These are phyloP conservation scores for Pseudolaguvia tuberculata DNA, from an alignment of 2,113 vertebrate species.

Conservation along the genomic window DNA sequence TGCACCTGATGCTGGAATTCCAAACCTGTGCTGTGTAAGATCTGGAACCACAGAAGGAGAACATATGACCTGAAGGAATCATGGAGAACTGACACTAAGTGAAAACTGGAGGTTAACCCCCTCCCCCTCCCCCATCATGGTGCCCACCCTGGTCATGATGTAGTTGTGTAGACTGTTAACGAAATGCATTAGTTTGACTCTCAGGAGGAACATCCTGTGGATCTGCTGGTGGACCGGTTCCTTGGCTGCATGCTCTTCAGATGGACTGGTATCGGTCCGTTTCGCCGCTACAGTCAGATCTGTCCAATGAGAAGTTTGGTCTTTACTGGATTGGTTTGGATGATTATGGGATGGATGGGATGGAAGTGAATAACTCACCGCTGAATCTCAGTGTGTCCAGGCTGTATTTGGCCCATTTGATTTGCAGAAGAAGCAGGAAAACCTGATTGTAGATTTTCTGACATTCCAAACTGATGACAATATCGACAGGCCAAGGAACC, in stretches of 20 bases:
- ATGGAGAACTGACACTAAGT: too few species aligned
- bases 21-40: constrained; percentile 93
- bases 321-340: too few species aligned
- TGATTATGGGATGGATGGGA: too few species aligned
- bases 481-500: constrained; percentile 99
- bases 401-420: constrained; percentile 98
- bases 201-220: constrained; percentile 90
- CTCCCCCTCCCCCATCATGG: too few species aligned
- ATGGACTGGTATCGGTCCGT: constrained; percentile 60
- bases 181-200: constrained; percentile 98
- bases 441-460: constrained; percentile 99
- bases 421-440: constrained; percentile 92
- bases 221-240: constrained; percentile 79
- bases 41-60: constrained; percentile 63
- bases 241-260: constrained; percentile 61
- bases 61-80: neutral
- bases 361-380: constrained; percentile 66
- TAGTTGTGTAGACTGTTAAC: constrained; percentile 99
- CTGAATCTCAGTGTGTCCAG: constrained; percentile 91
- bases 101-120: too few species aligned
- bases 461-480: constrained; percentile 95
- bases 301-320: constrained; percentile 45
- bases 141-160: constrained; percentile 91
- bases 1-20: constrained; percentile 98
- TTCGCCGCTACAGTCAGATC: constrained; percentile 78